Conservation (phyloP, 2,888 invertebrate genomes). For the Sphecodes monilicornis region DNA sequence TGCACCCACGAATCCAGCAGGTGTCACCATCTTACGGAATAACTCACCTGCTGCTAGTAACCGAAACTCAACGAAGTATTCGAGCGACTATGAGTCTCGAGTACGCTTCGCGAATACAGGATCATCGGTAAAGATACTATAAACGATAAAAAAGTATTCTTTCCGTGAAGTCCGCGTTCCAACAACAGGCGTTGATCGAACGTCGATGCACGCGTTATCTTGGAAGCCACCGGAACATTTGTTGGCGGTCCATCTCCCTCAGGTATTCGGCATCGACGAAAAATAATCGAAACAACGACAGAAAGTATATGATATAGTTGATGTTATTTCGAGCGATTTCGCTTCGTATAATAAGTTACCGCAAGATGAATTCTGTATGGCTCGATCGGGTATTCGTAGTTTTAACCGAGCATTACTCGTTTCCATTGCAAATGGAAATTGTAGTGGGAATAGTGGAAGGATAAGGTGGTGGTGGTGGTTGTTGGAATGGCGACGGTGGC, state of each 20-base stretch:
- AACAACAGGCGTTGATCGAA: neutral
- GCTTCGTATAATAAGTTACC: neutral
- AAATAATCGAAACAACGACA: too few species aligned
- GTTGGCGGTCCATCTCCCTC: neutral
- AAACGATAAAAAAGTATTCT: neutral
- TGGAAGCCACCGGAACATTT: neutral
- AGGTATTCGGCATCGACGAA: neutral
- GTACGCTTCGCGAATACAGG: neutral
- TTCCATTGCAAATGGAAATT: neutral
- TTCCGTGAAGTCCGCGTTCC: neutral
- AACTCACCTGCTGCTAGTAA: constrained; percentile 48
- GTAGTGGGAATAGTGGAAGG: neutral
- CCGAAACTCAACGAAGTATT: constrained; percentile 55
- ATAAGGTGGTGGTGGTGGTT: constrained; percentile 20
- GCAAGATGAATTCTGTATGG: neutral
- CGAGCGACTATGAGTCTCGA: neutral
- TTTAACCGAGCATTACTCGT: neutral
- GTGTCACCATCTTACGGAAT: constrained; percentile 75
- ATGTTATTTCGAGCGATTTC: neutral
- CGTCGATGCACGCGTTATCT: neutral
- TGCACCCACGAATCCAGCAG: constrained; percentile 62
- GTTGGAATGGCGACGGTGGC: constrained; percentile 1
- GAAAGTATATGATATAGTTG: neutral
- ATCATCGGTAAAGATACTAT: neutral
- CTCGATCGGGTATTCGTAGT: neutral